A percentile compares a stretch with the other conserved stretches of the same genome.
Conservation (phyloP, 2,797 vertebrate species). For the Pseudochaenichthys georgianus region DNA sequence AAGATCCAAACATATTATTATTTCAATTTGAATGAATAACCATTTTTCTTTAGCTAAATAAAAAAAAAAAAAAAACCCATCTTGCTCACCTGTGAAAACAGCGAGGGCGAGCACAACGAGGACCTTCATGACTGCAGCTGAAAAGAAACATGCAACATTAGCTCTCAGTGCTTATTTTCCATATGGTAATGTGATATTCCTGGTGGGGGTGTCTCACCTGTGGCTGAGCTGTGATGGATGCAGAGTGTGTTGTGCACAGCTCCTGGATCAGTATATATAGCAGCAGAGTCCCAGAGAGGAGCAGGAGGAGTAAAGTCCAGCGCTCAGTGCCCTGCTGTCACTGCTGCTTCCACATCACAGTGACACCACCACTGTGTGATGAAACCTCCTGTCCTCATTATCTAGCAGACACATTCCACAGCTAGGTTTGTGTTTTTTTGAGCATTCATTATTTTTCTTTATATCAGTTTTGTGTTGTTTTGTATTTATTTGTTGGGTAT, state of each 20-base stretch:
- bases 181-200: not conserved
- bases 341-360: slow-evolving; percentile 60
- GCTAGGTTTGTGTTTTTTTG: no score
- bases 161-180: slow-evolving; percentile 1
- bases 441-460: no score
- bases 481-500: no score
- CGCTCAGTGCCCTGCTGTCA: slow-evolving; percentile 48
- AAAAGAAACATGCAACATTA: slow-evolving; percentile 12
- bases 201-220: slow-evolving; percentile 45
- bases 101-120: slow-evolving; percentile 67
- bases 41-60: not conserved
- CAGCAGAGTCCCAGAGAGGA: not conserved
- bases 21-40: not conserved
- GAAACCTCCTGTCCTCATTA: not conserved
- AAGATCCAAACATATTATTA: not conserved
- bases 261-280: slow-evolving; percentile 51
- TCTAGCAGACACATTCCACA: not conserved
- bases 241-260: not conserved
- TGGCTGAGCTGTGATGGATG: slow-evolving; percentile 11
- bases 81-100: slow-evolving; percentile 71
- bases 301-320: slow-evolving; percentile 61
- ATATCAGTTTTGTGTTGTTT: no score
- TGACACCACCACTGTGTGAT: not conserved
- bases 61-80: not conserved
- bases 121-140: slow-evolving; percentile 76